Conservation (phyloP, 2,113 vertebrate species). For the Sander vitreus region DNA sequence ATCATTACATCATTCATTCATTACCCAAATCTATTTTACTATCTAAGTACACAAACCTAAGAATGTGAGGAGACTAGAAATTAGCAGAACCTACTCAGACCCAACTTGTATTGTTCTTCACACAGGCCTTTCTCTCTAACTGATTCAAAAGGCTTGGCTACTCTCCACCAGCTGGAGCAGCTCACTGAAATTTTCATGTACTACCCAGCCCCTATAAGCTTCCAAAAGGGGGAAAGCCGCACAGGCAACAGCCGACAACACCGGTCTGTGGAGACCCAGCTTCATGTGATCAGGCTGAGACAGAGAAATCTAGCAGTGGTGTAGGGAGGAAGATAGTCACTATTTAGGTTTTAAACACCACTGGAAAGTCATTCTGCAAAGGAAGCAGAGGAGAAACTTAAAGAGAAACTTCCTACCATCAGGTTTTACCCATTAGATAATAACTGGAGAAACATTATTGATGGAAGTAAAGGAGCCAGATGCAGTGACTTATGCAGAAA, state of each 20-base stretch:
- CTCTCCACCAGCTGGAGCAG: not conserved
- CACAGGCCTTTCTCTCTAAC: not conserved
- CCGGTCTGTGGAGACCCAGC: not conserved
- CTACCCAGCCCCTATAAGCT: not conserved
- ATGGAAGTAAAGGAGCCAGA: too few species aligned
- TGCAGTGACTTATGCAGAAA: too few species aligned
- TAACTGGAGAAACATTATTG: too few species aligned
- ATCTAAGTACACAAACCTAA: not conserved
- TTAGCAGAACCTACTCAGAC: not conserved
- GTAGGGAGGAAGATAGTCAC: too few species aligned
- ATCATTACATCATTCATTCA: not conserved
- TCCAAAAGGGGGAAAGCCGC: not conserved
- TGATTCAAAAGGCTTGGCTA: not conserved
- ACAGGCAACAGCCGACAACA: not conserved
- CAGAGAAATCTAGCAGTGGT: not conserved
- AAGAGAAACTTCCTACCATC: too few species aligned
- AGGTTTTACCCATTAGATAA: too few species aligned
- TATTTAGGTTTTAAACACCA: not conserved
- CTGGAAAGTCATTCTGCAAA: not conserved
- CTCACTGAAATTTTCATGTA: not conserved
- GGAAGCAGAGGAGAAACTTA: not conserved
- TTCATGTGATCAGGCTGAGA: not conserved
- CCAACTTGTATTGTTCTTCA: not conserved
- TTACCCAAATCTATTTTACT: not conserved
- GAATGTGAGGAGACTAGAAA: not conserved